A percentile compares a stretch with the other conserved stretches of the same genome.
Evolutionary conservation across 2,888 invertebrate genomes (phyloP).

Genomic region (Caenorhabditis zanzibari): DNA sequence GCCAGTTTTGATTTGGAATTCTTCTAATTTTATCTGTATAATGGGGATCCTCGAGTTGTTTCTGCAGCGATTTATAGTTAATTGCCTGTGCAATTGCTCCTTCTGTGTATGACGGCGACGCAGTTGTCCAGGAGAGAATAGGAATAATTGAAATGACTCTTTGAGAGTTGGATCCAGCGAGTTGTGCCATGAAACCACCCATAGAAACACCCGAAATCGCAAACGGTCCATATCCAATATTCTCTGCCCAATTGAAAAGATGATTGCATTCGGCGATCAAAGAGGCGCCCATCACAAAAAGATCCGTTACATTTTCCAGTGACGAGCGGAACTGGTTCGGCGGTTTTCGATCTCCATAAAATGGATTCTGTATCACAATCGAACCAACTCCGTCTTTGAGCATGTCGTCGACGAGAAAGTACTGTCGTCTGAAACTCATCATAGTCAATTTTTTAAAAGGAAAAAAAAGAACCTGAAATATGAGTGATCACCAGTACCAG

Average conservation of each 20-base stretch:
- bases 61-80: constrained; percentile 60
- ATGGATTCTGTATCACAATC: constrained; percentile 96
- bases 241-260: constrained; percentile 94
- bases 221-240: constrained; percentile 93
- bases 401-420: constrained; percentile 93
- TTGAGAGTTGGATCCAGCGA: constrained; percentile 96
- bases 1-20: constrained; percentile 69
- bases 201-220: constrained; percentile 90
- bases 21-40: constrained; percentile 67
- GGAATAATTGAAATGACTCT: constrained; percentile 93
- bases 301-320: constrained; percentile 95
- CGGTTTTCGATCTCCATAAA: constrained; percentile 86
- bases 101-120: constrained; percentile 90
- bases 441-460: not conserved
- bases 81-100: constrained; percentile 68
- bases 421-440: constrained; percentile 88
- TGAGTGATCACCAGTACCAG: constrained; percentile 96
- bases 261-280: constrained; percentile 93
- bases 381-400: constrained; percentile 94
- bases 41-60: constrained; percentile 63
- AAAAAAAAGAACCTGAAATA: constrained; percentile 89
- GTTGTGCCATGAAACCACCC: constrained; percentile 92
- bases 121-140: constrained; percentile 97
- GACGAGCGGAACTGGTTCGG: constrained; percentile 86
- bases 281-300: constrained; percentile 99